Conservation (phyloP, 2,797 vertebrate genomes). For the Sibirionetta formosa region DNA sequence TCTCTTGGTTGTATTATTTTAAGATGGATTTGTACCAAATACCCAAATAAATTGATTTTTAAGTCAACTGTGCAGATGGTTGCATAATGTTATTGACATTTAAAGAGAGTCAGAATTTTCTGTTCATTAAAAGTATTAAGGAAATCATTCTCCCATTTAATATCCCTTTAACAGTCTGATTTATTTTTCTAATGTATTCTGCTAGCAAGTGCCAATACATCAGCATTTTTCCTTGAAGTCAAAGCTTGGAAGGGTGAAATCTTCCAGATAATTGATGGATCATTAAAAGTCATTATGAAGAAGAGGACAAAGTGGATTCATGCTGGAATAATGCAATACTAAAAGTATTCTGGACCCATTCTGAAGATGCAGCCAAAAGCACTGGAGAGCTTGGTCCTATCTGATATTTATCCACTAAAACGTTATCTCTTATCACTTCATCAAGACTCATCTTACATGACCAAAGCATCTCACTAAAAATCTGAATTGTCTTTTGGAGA, state of each 20-base stretch:
- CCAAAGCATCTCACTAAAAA: not conserved
- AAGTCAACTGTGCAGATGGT: not conserved
- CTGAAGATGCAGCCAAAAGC: not conserved
- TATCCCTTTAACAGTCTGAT: not conserved
- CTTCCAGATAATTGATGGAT: slow-evolving; percentile 14
- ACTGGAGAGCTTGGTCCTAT: not conserved
- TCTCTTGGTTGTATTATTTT: not conserved
- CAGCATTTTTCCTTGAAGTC: slow-evolving; percentile 17
- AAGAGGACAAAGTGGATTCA: not conserved
- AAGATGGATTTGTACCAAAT: slow-evolving; percentile 9
- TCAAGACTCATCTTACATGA: not conserved
- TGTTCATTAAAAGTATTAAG: not conserved
- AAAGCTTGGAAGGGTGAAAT: not conserved
- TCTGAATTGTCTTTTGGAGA: not conserved
- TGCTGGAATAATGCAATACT: not conserved
- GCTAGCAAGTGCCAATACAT: slow-evolving; percentile 12
- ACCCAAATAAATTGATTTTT: not conserved
- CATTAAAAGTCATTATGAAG: not conserved
- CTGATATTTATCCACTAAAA: not conserved
- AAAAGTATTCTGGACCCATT: not conserved
- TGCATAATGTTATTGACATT: slow-evolving; percentile 21
- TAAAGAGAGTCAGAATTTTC: not conserved
- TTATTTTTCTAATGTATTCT: not conserved
- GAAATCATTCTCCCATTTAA: slow-evolving; percentile 1
- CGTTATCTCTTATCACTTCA: not conserved